A percentile compares a stretch with the other conserved stretches of the same genome.
Evolutionary conservation across 2,797 vertebrate genomes (phyloP).

Genomic region (Trachurus trachurus): DNA sequence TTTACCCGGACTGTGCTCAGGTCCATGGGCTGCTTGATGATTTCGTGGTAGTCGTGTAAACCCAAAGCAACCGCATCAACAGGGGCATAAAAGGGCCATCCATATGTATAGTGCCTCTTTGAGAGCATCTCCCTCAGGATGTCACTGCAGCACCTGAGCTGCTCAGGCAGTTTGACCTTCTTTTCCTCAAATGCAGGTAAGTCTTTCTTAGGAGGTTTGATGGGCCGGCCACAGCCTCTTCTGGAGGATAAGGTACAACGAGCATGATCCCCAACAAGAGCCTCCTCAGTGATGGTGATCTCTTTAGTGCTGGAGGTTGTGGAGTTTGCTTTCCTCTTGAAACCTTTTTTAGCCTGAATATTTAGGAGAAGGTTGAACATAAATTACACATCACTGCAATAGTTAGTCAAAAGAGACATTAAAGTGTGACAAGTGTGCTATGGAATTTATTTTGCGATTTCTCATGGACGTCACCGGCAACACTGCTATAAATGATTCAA

Average conservation of each 20-base stretch:
- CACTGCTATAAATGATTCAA: neutral
- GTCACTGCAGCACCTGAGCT: slow-evolving; percentile 86
- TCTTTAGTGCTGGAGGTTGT: slow-evolving; percentile 80
- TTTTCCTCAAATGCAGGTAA: slow-evolving; percentile 77
- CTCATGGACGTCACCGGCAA: neutral
- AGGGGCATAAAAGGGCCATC: slow-evolving; percentile 93
- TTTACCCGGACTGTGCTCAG: slow-evolving; percentile 91
- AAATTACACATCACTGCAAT: neutral
- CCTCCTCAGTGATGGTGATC: slow-evolving; percentile 71
- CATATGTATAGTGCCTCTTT: slow-evolving; percentile 90
- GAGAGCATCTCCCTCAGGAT: slow-evolving; percentile 94
- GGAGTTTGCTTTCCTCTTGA: slow-evolving; percentile 91
- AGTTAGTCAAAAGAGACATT: neutral
- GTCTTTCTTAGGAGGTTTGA: slow-evolving; percentile 84
- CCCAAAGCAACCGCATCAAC: slow-evolving; percentile 83
- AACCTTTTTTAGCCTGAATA: slow-evolving; percentile 86
- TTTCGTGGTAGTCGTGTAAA: slow-evolving; percentile 86
- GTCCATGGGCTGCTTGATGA: slow-evolving; percentile 90
- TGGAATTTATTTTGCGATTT: neutral
- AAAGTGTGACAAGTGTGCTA: neutral
- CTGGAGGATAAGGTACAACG: slow-evolving; percentile 63
- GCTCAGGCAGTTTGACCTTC: slow-evolving; percentile 80
- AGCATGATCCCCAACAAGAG: slow-evolving; percentile 64
- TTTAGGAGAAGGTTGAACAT: neutral
- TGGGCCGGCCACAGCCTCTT: slow-evolving; percentile 80